These are phyloP conservation scores for Drymodes brunneopygia DNA, from an alignment of 2,113 vertebrate species.

Conservation along the genomic window DNA sequence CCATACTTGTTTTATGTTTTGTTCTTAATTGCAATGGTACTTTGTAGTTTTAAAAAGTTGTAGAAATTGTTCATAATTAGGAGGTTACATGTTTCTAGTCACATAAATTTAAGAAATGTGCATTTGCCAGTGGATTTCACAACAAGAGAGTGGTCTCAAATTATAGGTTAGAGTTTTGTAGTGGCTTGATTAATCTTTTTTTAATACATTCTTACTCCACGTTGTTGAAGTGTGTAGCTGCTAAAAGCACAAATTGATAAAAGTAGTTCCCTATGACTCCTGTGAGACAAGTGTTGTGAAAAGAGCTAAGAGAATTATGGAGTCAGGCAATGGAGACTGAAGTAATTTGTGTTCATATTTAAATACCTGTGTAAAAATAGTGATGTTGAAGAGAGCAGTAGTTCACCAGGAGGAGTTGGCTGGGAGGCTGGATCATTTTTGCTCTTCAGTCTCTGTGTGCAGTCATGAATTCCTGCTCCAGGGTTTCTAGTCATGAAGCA, in stretches of 20 bases:
- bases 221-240: neutral
- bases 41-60: neutral
- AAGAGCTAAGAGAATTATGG: neutral
- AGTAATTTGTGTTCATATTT: neutral
- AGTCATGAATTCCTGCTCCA: neutral
- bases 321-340: neutral
- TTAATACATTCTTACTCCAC: neutral
- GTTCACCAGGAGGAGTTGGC: neutral
- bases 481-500: neutral
- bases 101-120: neutral
- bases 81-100: neutral
- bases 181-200: neutral
- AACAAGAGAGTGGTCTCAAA: neutral
- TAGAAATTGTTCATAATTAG: neutral
- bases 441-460: neutral
- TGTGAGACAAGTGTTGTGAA: neutral
- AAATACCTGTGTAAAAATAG: neutral
- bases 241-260: neutral
- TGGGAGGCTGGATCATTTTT: neutral
- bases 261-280: neutral
- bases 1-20: neutral
- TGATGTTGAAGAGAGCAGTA: neutral
- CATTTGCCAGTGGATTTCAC: neutral
- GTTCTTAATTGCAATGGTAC: neutral
- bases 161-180: neutral